These are phyloP conservation scores for Cremastinae sp. DNA, from an alignment of 2,888 invertebrate species.

Conservation along the genomic window DNA sequence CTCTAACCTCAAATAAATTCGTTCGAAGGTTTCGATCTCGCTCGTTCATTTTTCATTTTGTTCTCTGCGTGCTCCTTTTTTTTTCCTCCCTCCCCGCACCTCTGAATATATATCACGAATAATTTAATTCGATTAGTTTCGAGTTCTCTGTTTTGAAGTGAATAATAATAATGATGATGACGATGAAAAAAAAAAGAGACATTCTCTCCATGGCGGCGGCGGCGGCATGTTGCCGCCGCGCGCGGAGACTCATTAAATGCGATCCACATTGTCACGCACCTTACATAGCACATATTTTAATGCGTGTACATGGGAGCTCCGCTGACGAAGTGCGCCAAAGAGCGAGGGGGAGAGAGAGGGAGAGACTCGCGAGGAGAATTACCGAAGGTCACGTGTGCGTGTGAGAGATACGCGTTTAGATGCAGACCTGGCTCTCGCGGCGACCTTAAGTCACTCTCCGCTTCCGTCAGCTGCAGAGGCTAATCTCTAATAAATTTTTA, in stretches of 20 bases:
- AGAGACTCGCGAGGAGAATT: constrained; percentile 50
- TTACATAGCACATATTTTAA: background rate
- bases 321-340: constrained; percentile 11
- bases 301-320: background rate
- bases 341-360: background rate
- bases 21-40: no score
- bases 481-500: constrained; percentile 73
- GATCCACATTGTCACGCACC: constrained; percentile 45
- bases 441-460: constrained; percentile 77
- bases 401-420: constrained; percentile 73
- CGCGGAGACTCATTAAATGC: constrained; percentile 3
- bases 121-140: no score
- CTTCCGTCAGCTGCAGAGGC: constrained; percentile 78
- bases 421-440: constrained; percentile 72
- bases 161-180: no score
- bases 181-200: no score
- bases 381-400: constrained; percentile 73
- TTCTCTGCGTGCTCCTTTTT: no score
- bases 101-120: no score
- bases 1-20: background rate
- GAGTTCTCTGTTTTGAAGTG: no score
- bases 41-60: no score
- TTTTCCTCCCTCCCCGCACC: background rate
- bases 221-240: background rate
- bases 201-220: no score